phyloP scores from a whole-genome alignment of 1,140 invertebrate genomes.

The Eupristina koningsbergeri region DNA sequence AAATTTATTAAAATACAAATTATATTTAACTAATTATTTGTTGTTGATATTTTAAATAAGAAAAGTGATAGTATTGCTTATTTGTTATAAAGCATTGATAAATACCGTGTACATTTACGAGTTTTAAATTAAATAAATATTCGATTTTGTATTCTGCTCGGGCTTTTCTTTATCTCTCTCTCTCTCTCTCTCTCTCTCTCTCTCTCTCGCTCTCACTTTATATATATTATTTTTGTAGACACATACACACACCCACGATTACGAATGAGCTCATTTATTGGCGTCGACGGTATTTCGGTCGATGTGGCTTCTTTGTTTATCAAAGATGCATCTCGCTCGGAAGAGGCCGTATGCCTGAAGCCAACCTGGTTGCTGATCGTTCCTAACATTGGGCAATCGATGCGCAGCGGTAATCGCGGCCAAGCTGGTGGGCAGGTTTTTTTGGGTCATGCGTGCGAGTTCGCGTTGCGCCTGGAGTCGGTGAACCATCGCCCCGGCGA shows the following conservation, averaged over 20 bases:
- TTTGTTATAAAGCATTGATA: background rate
- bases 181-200: too few relatives aligned
- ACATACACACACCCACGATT: background rate
- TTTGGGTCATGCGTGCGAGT: conserved; percentile 71
- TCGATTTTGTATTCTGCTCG: conserved; percentile 15
- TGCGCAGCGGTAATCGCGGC: conserved; percentile 80
- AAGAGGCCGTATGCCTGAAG: conserved; percentile 52
- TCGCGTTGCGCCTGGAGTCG: conserved; percentile 84
- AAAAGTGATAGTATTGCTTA: background rate
- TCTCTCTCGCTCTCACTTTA: too few relatives aligned
- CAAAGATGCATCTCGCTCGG: conserved; percentile 52
- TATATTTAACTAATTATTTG: too few relatives aligned
- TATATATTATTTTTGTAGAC: too few relatives aligned
- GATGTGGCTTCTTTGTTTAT: background rate
- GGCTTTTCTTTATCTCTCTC: background rate
- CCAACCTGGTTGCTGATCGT: conserved; percentile 52
- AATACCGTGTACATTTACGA: background rate
- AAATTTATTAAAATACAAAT: too few relatives aligned
- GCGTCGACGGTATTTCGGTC: background rate
- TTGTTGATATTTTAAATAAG: too few relatives aligned
- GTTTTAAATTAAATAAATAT: background rate
- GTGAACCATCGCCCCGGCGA: conserved; percentile 83
- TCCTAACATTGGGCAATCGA: conserved; percentile 66
- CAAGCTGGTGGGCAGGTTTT: conserved; percentile 74
- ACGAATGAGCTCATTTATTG: background rate